Evolutionary conservation across 2,113 vertebrate genomes (phyloP).

Genomic region (Oophaga pumilio): DNA sequence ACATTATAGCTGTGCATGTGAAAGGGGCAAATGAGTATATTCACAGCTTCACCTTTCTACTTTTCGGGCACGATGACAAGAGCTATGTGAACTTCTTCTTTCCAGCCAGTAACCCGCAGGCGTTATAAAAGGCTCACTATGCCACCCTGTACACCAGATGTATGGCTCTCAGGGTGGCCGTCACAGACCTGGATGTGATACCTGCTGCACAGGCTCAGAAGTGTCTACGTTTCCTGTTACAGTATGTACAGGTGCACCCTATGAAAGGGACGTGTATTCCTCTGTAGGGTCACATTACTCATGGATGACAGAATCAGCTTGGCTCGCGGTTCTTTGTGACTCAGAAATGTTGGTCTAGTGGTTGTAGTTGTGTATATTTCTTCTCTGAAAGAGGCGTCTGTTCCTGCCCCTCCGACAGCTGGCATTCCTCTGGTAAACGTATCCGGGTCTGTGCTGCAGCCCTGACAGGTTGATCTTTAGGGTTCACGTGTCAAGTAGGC

Average conservation of each 20-base stretch:
- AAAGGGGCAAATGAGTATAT: neutral
- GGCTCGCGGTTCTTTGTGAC: neutral
- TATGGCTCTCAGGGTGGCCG: neutral
- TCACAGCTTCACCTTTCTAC: neutral
- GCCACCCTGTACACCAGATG: neutral
- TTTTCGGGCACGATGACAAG: too few species aligned
- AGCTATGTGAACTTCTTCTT: neutral
- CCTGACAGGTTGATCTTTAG: slow-evolving; percentile 31
- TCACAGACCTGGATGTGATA: neutral
- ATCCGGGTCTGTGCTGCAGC: neutral
- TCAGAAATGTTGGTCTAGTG: slow-evolving; percentile 28
- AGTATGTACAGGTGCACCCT: neutral
- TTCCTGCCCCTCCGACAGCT: slow-evolving; percentile 43
- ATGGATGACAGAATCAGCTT: neutral
- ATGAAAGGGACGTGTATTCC: slow-evolving; percentile 33
- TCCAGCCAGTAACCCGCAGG: neutral
- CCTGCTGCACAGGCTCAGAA: neutral
- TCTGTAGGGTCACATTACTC: neutral
- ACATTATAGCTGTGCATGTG: too few species aligned
- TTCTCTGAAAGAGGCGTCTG: slow-evolving; percentile 30
- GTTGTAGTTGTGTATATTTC: neutral
- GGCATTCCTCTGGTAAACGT: slow-evolving; percentile 48
- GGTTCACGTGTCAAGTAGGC: slow-evolving; percentile 30
- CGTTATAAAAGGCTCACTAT: neutral
- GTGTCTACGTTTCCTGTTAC: neutral